Evolutionary conservation across 2,888 invertebrate species (phyloP).

Genomic region (Exephanes ischioxanthus): DNA sequence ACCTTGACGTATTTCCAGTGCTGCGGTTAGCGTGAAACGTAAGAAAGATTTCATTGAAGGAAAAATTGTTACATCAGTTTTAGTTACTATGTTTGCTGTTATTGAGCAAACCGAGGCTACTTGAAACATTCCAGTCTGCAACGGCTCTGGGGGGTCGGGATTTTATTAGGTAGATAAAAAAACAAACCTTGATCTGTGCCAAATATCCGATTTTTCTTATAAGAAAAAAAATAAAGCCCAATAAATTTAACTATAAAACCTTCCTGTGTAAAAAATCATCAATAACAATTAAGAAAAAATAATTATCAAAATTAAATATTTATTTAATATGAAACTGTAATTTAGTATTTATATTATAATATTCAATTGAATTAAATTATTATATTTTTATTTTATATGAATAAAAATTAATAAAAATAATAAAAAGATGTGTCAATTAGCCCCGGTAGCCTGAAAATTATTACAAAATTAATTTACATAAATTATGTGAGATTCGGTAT

Average conservation of each 20-base stretch:
- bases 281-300: no score
- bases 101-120: not conserved
- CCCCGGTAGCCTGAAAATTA: not conserved
- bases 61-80: constrained; percentile 31
- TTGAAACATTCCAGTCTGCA: not conserved
- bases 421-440: not conserved
- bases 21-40: constrained; percentile 86
- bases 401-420: not conserved
- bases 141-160: no score
- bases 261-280: no score
- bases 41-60: constrained; percentile 74
- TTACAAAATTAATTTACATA: constrained; percentile 53
- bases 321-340: no score
- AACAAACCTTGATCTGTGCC: no score
- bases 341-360: no score
- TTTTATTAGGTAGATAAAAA: no score
- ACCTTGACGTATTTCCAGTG: constrained; percentile 94
- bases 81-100: not conserved
- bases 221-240: no score
- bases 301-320: no score
- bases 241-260: no score
- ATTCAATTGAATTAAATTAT: no score
- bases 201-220: no score
- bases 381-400: not conserved
- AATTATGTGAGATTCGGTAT: constrained; percentile 39